These are phyloP conservation scores for Ichneumoninae sp. DNA, from an alignment of 2,888 invertebrate genomes.

Conservation along the genomic window DNA sequence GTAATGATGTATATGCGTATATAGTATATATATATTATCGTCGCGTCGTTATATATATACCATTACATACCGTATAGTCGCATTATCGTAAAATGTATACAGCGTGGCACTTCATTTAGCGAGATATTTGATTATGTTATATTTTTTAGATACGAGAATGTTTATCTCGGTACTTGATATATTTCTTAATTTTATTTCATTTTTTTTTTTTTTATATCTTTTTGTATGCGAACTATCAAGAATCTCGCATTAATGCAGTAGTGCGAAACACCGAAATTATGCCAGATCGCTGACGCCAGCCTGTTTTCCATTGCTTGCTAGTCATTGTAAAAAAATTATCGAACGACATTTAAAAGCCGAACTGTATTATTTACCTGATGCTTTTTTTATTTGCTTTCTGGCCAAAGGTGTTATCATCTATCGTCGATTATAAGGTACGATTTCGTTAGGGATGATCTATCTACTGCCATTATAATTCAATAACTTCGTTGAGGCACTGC, in stretches of 20 bases:
- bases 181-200: slow-evolving; percentile 20
- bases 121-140: slow-evolving; percentile 26
- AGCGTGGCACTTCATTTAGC: slow-evolving; percentile 22
- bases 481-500: slow-evolving; percentile 19
- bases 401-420: slow-evolving; percentile 1
- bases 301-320: background rate
- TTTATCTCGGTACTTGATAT: slow-evolving; percentile 15
- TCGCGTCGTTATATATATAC: slow-evolving; percentile 37
- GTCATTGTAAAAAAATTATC: slow-evolving; percentile 25
- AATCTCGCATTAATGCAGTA: background rate
- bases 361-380: slow-evolving; percentile 10
- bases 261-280: background rate
- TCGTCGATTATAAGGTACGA: slow-evolving; percentile 36
- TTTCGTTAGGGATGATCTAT: slow-evolving; percentile 24
- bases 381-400: slow-evolving; percentile 10
- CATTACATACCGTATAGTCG: slow-evolving; percentile 38
- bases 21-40: slow-evolving; percentile 52
- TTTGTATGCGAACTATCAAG: background rate
- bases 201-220: slow-evolving; percentile 30
- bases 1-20: slow-evolving; percentile 70
- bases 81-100: slow-evolving; percentile 40
- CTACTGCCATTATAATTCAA: slow-evolving; percentile 33
- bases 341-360: slow-evolving; percentile 28
- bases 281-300: background rate
- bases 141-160: background rate